These are phyloP conservation scores for Drosophila fuyamai DNA, from an alignment of 1,140 invertebrate genomes.

Conservation along the genomic window DNA sequence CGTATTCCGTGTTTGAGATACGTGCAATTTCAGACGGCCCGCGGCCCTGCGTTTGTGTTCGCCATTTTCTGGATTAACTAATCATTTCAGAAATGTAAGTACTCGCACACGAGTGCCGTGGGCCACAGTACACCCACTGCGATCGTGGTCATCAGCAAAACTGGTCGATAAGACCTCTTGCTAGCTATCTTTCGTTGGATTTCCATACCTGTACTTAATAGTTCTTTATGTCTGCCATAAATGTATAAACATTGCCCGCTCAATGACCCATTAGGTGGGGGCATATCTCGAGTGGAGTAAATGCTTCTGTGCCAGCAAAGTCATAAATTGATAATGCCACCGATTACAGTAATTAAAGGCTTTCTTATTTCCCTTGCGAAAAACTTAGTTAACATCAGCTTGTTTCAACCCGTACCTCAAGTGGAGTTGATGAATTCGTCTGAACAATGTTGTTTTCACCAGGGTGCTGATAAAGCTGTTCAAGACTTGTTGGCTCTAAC, in stretches of 20 bases:
- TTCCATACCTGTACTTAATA: constrained; percentile 28
- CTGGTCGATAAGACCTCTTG: constrained; percentile 32
- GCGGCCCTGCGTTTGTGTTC: constrained; percentile 1
- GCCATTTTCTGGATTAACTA: constrained; percentile 39
- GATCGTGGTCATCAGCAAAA: constrained; percentile 22
- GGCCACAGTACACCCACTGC: constrained; percentile 18
- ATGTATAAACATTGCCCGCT: constrained; percentile 21
- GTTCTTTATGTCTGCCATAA: constrained; percentile 40
- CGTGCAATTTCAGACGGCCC: constrained; percentile 74
- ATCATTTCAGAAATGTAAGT: constrained; percentile 28
- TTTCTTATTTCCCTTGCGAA: background rate
- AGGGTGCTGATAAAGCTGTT: background rate
- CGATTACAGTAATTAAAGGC: constrained; percentile 36
- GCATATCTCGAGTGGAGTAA: constrained; percentile 36
- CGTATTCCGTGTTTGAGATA: constrained; percentile 54
- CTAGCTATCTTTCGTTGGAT: constrained; percentile 33
- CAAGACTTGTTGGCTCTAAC: background rate
- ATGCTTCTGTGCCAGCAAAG: constrained; percentile 21
- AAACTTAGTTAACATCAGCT: background rate
- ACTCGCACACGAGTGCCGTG: constrained; percentile 9
- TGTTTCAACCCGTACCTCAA: constrained; percentile 13
- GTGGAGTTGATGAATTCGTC: constrained; percentile 32
- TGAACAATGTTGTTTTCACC: background rate
- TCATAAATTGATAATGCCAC: constrained; percentile 42
- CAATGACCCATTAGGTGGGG: constrained; percentile 34